phyloP scores from a whole-genome alignment of 2,113 vertebrate genomes.

The Indri indri region DNA sequence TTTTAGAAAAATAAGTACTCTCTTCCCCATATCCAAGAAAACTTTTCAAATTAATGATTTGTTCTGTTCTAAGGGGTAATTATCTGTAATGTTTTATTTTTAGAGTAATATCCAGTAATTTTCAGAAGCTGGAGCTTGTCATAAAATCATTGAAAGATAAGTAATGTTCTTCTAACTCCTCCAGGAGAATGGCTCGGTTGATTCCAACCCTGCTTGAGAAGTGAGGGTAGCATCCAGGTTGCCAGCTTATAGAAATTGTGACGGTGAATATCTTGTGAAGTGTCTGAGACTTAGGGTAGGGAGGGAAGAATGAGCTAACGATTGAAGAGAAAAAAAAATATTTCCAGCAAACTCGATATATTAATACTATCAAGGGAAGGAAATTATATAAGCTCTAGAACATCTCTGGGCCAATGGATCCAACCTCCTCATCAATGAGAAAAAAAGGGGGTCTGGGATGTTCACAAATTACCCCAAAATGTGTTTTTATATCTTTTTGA shows the following conservation, averaged over 20 bases:
- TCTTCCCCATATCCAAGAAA: slow-evolving; percentile 49
- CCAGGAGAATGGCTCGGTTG: not conserved
- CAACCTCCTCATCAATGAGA: not conserved
- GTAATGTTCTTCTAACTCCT: slow-evolving; percentile 12
- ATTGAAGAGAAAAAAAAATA: not conserved
- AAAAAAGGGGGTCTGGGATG: not conserved
- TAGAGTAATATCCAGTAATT: slow-evolving; percentile 66
- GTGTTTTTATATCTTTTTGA: not conserved
- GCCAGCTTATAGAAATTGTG: not conserved
- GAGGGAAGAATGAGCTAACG: not conserved
- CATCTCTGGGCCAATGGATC: not conserved
- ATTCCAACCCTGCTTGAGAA: not conserved
- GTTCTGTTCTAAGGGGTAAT: slow-evolving; percentile 61
- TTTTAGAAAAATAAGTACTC: not conserved
- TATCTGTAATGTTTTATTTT: slow-evolving; percentile 70
- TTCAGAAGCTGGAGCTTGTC: slow-evolving; percentile 56
- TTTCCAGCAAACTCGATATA: not conserved
- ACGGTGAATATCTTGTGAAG: not conserved
- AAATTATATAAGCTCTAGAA: not conserved
- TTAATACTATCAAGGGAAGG: not conserved
- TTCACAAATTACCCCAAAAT: not conserved
- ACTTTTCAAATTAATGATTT: slow-evolving; percentile 71
- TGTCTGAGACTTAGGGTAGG: not conserved
- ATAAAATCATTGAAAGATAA: slow-evolving; percentile 59
- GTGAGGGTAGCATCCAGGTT: not conserved